Evolutionary conservation across 2,797 vertebrate genomes (phyloP).

Genomic region (Acrocephalus scirpaceus): DNA sequence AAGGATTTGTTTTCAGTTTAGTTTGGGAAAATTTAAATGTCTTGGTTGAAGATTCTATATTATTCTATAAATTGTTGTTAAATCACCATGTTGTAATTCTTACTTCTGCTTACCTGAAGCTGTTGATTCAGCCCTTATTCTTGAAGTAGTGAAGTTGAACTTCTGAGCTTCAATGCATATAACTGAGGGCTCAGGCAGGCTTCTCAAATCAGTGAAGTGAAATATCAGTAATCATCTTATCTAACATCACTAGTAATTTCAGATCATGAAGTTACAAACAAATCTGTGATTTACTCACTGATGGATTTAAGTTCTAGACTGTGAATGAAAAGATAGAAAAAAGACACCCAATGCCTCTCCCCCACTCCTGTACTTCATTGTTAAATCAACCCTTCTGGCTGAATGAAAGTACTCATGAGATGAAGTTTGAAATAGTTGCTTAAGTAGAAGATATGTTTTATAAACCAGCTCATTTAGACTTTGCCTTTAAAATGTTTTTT

Average conservation of each 20-base stretch:
- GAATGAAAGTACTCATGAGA: not conserved
- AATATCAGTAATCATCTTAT: not conserved
- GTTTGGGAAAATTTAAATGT: not conserved
- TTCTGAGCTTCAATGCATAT: not conserved
- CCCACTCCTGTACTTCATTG: not conserved
- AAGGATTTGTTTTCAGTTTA: not conserved
- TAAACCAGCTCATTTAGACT: not conserved
- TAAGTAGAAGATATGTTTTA: not conserved
- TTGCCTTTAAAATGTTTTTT: not conserved
- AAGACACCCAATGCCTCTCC: accelerated
- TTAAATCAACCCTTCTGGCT: not conserved
- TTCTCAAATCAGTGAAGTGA: not conserved
- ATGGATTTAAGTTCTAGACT: not conserved
- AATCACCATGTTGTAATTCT: not conserved
- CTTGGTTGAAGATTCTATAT: not conserved
- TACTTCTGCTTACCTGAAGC: not conserved
- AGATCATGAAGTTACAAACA: not conserved
- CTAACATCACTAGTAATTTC: not conserved
- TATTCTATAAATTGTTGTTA: not conserved
- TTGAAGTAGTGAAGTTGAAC: not conserved
- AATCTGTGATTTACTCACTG: not conserved
- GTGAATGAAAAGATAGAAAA: not conserved
- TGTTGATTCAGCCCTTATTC: not conserved
- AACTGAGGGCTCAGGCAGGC: not conserved
- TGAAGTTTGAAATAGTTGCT: not conserved